phyloP scores from a whole-genome alignment of 2,113 vertebrate species.

The Delphinus delphis region DNA sequence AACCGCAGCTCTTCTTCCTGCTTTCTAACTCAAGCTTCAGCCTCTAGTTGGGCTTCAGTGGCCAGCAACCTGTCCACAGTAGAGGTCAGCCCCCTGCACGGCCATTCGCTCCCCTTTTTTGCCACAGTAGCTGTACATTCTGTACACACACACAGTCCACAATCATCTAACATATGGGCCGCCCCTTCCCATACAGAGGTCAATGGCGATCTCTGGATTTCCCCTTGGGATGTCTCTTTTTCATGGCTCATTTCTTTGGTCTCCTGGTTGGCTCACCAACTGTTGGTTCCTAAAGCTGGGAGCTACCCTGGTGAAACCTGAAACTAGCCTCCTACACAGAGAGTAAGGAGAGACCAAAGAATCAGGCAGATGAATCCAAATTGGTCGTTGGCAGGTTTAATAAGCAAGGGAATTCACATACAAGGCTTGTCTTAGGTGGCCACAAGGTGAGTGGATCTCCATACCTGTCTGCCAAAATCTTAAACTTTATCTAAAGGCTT shows the following conservation, averaged over 20 bases:
- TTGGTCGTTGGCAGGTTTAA: background rate
- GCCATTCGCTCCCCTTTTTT: background rate
- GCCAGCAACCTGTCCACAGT: background rate
- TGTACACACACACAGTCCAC: background rate
- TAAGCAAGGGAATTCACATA: background rate
- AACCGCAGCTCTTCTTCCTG: background rate
- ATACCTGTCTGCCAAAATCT: background rate
- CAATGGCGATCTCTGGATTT: background rate
- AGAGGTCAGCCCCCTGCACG: background rate
- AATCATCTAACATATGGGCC: background rate
- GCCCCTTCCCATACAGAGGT: background rate
- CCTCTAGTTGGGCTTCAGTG: background rate
- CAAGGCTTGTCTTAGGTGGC: background rate
- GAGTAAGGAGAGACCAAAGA: background rate
- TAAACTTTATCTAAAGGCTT: background rate
- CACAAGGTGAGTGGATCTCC: background rate
- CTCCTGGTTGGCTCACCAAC: background rate
- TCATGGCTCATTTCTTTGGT: background rate
- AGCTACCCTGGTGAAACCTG: background rate
- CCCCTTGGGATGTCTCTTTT: background rate
- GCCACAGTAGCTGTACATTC: background rate
- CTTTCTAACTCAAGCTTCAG: background rate
- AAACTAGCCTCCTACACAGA: background rate
- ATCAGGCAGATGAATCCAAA: background rate
- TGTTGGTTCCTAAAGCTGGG: background rate